A percentile compares a stretch with the other conserved stretches of the same genome.
phyloP scores from a whole-genome alignment of 2,797 vertebrate species.

The Sebastes trivittatus region DNA sequence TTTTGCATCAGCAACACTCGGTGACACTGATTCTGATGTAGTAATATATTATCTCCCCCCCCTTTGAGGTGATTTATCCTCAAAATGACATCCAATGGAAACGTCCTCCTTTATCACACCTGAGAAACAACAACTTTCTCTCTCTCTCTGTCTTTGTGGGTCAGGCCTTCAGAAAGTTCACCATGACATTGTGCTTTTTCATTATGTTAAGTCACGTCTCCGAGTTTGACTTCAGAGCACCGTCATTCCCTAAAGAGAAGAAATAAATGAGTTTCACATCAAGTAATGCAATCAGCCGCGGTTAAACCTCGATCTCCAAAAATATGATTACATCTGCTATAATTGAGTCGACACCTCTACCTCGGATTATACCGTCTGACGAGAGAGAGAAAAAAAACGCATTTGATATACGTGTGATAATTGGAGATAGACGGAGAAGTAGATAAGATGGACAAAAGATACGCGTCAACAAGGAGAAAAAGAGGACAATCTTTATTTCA shows the following conservation, averaged over 20 bases:
- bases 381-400: neutral
- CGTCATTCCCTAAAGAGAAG: conserved; percentile 54
- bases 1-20: conserved; percentile 70
- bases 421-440: conserved; percentile 32
- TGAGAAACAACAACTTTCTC: conserved; percentile 12
- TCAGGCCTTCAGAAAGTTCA: neutral
- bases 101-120: conserved; percentile 14
- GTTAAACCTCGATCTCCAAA: conserved; percentile 52
- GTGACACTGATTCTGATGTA: conserved; percentile 68
- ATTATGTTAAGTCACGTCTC: conserved; percentile 60
- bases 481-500: conserved; percentile 76
- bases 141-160: neutral
- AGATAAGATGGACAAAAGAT: conserved; percentile 8
- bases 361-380: conserved; percentile 21
- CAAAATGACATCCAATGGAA: conserved; percentile 44
- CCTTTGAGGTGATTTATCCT: conserved; percentile 56
- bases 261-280: conserved; percentile 71
- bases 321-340: conserved; percentile 63
- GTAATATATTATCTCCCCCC: conserved; percentile 65
- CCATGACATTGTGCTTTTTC: conserved; percentile 16
- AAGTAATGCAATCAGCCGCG: conserved; percentile 52
- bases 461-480: conserved; percentile 48
- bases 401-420: conserved; percentile 24
- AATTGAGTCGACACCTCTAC: conserved; percentile 58
- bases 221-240: conserved; percentile 34